Base-by-base conservation (phyloP, 2,888 invertebrate genomes). In the Yponomeuta plumbellus region DNA sequence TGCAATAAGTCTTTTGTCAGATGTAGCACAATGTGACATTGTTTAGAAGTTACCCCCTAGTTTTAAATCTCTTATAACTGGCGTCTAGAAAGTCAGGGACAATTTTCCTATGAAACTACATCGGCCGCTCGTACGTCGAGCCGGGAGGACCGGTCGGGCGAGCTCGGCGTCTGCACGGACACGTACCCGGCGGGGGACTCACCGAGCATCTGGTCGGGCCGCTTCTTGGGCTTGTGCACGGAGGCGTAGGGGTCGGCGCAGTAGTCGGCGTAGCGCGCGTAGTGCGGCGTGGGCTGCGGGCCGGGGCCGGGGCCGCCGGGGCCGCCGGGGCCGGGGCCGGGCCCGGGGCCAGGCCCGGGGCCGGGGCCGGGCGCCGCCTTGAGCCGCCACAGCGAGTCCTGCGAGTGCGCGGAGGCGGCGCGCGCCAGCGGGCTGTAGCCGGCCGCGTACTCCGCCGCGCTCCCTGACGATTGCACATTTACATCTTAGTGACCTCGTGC, bases 381-480 rank as follows among this genome's bases (percentile, higher is more conserved):
- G 93, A 97, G 95, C 88, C 97, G 97, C 97, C 98, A 97, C 77
- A 98, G 88, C 57, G 97, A 97, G 84, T 97, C 97, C 85, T 97
- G 97, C 5, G 97, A 97, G 90, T 98, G 97, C 68, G 97, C 97
- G 76, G 97, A 97, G 73, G 97, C 97, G n/a, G 97, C 97, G 84
- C 44, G 44, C 44, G 34, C 34, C 34, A 34, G 34, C 34, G 34
- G 34, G 63, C 96, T 96, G 79, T 97, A 97, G 23, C 96, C 96
- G 68, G 96, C 95, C 76, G 97, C 97, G 81, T 96, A 97, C 65
- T 13, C 44, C 44, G 96, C 95, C 0, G 95, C 94, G 67, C 95
- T 96, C 86, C 44, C 44, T 44, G 44, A 4, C 11, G 44, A 8
- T 2, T 2, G 3, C 11, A 8, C 44, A 11, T 26, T n/a, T n/a